Evolutionary conservation across 1,140 invertebrate genomes (phyloP), one percentile per base, ranked within the genome.

Genomic region (Telenomus remus): DNA sequence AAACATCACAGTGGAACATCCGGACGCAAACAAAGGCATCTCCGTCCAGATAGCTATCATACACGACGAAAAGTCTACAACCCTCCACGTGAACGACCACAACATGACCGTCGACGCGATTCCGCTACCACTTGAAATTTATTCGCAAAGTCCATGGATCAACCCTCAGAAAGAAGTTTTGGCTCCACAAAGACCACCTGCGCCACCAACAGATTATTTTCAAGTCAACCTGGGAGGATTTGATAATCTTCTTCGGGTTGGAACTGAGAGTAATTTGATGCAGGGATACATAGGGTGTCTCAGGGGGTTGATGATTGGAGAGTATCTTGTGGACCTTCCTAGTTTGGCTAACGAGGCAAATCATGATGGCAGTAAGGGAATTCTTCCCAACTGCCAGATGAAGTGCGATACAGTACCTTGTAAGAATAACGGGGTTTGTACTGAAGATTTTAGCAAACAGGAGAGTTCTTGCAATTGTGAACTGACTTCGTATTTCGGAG

Each of bases 191-290:
- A 88, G 96, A 69, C 94, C 95, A 6, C 92, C 93, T 8, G 93
- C 94, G 5, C 92, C 94, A 8, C 94, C 95, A 9, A 94, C 92
- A 0, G 93, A 94, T 75, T 96, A 97, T 85, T 95, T 96, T 80
- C 94, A 97, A 87, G 90, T 97, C 63, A 96, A 96, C 87, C 89
- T 97, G 39, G 96, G 96, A 46, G 95, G 96, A 13, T 95, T 95
- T 78, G 94, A 92, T 79, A 94, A 93, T 79, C 84, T 95, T 39
- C 86, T 94, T 59, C 86, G 91, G 34, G 91, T 92, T 5, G 89
- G 90, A 34, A 85, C 89, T 48, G 90, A 92, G 39, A 87, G 87
- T 0, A 79, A 86, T 0, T 81, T 91, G 2, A 89, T 91, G 3
- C 90, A 95, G 64, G 93, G 93, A 0, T 96, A 96, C 81, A 92